Base-by-base conservation (phyloP, 2,797 vertebrate species). In the Oophaga sylvatica region DNA sequence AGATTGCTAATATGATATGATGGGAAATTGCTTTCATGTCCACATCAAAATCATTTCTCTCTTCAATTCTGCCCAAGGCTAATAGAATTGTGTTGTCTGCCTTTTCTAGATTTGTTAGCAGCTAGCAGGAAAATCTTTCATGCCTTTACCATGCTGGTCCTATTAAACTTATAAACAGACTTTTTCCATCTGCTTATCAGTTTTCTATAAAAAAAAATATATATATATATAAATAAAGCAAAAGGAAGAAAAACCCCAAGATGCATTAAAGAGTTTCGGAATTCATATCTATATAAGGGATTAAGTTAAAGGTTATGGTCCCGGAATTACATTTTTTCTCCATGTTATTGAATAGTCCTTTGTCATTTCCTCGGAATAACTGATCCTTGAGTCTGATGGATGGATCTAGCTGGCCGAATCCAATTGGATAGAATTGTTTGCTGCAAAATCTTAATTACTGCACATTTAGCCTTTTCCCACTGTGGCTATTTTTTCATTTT, bases 111-210 rank as follows among this genome's bases (percentile, higher is more conserved):
- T 89, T 89, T 89, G 87, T 86, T 89, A 89, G 86, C 88, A 86
- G 88, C 84, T 89, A 83, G 84, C 88, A 86, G 80, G 84, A 86
- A 86, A 82, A 89, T 89, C 84, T 89, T 86, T 89, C 70, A 82
- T 83, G 84, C 84, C 62, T 81, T 89, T 79, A 62, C 73, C 84
- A 86, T 81, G 87, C 80, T 89, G 70, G 80, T 68, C 88, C 73
- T 83, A 65, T 82, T 89, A 82, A 86, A 89, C 80, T 78, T 89
- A 83, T 59, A 83, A 86, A 89, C 84, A 71, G 83, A 82, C 15
- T 83, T 88, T 88, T 89, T 83, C 88, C 88, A 86, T 89, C 88
- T 89, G 88, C 88, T 89, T 89, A 86, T 89, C 88, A 86, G 88
- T 83, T 83, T 89, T 86, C 80, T 79, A 59, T 60, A 68, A 76